Percentiles rank a stretch among this genome's conserved stretches.
These are phyloP conservation scores for Barypeithes pellucidus DNA, from an alignment of 2,888 invertebrate genomes.

Conservation along the genomic window DNA sequence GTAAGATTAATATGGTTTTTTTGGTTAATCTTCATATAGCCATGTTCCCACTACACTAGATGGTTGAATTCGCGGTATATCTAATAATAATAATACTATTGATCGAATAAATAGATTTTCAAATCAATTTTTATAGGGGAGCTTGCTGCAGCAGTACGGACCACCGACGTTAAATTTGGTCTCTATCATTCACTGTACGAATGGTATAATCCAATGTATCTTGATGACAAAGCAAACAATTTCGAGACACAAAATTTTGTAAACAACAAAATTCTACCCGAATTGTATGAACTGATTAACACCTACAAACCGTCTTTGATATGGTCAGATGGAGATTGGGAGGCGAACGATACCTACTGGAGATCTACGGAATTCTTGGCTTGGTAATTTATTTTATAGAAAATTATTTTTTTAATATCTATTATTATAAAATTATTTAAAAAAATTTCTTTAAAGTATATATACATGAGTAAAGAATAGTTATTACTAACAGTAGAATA, in stretches of 20 bases:
- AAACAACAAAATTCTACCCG: constrained; percentile 81
- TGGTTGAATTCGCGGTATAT: no score
- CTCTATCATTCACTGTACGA: constrained; percentile 90
- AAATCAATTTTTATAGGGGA: constrained; percentile 78
- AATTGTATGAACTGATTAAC: constrained; percentile 84
- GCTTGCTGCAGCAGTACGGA: constrained; percentile 79
- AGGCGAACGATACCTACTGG: constrained; percentile 88
- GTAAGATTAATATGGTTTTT: constrained; percentile 59
- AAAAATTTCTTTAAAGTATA: no score
- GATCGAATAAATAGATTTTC: no score
- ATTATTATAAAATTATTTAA: no score
- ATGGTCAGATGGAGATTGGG: constrained; percentile 98
- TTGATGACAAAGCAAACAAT: constrained; percentile 78
- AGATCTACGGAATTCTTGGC: constrained; percentile 87
- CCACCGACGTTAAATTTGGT: constrained; percentile 81
- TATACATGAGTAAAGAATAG: no score
- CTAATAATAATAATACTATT: no score
- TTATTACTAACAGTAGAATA: no score
- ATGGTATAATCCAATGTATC: constrained; percentile 90
- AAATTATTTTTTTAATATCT: no score
- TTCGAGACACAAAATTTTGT: constrained; percentile 81
- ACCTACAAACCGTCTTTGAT: constrained; percentile 83
- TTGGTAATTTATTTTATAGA: constrained; percentile 77
- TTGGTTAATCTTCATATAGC: no score
- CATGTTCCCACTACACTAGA: no score